These are phyloP conservation scores for Drosophila bunnanda DNA, from an alignment of 2,888 invertebrate genomes.

Conservation along the genomic window DNA sequence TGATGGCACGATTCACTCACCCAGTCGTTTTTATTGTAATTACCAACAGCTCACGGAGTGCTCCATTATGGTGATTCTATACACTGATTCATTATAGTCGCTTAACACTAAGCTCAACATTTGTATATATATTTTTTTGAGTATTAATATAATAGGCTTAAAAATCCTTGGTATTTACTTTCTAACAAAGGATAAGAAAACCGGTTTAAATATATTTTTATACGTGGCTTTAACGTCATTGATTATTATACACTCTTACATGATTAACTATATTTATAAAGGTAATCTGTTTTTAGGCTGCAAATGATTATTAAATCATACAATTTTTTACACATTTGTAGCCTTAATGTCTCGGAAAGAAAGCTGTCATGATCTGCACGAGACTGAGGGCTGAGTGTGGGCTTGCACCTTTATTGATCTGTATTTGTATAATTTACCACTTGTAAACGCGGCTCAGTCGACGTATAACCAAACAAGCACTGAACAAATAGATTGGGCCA, in stretches of 20 bases:
- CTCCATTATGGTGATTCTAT: conserved; percentile 7
- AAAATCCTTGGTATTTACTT: neutral
- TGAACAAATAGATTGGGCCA: conserved; percentile 27
- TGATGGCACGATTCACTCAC: conserved; percentile 66
- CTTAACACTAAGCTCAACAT: neutral
- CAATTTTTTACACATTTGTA: neutral
- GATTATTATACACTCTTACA: neutral
- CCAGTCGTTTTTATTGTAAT: conserved; percentile 76
- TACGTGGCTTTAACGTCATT: neutral
- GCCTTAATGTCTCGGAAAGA: neutral
- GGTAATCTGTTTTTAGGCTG: neutral
- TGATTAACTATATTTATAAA: neutral
- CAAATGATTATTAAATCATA: neutral
- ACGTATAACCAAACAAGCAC: conserved; percentile 19
- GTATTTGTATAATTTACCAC: conserved; percentile 69
- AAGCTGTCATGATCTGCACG: neutral
- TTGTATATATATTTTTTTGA: neutral
- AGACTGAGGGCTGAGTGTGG: conserved; percentile 27
- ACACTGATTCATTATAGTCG: neutral
- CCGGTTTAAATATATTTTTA: neutral
- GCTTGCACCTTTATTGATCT: conserved; percentile 48
- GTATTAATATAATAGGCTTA: neutral
- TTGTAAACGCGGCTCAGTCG: conserved; percentile 55
- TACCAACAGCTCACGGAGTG: conserved; percentile 55
- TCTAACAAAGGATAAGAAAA: neutral